Percentiles rank a stretch among this genome's conserved stretches.
phyloP scores from a whole-genome alignment of 2,888 invertebrate species.

The Arrhopalites spinosus region DNA sequence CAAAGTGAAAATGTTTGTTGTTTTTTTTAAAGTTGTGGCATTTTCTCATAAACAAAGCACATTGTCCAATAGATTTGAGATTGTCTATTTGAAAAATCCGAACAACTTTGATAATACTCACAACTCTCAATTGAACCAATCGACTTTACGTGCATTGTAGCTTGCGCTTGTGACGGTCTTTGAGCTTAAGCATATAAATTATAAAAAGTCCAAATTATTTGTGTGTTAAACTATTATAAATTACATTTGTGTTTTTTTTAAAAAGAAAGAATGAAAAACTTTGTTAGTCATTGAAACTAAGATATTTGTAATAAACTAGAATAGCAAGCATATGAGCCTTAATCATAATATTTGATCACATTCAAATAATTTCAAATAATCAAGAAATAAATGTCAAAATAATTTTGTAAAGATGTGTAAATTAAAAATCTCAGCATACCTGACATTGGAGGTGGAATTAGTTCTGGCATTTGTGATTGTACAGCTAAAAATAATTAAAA shows the following conservation, averaged over 20 bases:
- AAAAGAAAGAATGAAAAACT: not conserved
- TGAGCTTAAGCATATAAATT: slow-evolving; percentile 16
- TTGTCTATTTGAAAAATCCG: too few relatives aligned
- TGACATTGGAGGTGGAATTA: slow-evolving; percentile 75
- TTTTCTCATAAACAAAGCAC: not conserved
- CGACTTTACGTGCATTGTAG: not conserved
- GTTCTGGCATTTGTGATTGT: slow-evolving; percentile 66
- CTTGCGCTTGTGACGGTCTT: not conserved
- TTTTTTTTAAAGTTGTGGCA: too few relatives aligned
- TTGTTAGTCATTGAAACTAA: not conserved
- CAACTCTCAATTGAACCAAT: not conserved
- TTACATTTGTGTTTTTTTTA: not conserved
- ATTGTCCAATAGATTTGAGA: too few relatives aligned
- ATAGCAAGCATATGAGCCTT: not conserved
- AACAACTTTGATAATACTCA: too few relatives aligned
- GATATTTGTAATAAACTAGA: not conserved
- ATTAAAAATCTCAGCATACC: too few relatives aligned
- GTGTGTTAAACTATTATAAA: not conserved
- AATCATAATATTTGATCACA: not conserved
- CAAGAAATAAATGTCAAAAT: too few relatives aligned
- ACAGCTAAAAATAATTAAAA: too few relatives aligned
- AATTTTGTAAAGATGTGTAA: too few relatives aligned
- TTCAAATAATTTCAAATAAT: too few relatives aligned
- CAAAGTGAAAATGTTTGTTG: not conserved
- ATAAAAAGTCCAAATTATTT: not conserved